phyloP scores from a whole-genome alignment of 2,113 vertebrate genomes.

The Porphyrio hochstetteri region DNA sequence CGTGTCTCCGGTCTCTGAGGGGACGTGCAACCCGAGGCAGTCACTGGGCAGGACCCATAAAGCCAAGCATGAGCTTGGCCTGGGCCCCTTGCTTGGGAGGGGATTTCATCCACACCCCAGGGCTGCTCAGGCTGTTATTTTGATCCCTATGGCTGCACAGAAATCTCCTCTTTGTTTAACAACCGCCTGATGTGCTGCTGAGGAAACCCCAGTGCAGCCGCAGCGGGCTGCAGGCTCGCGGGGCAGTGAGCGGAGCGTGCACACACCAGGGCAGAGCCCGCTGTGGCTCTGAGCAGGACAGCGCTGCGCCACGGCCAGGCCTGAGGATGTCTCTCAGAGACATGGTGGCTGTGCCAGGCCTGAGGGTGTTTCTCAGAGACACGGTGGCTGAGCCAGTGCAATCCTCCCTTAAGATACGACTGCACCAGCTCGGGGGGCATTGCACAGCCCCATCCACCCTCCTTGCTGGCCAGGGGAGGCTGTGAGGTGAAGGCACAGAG shows the following conservation, averaged over 20 bases:
- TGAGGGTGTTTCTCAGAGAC: fast-evolving
- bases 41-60: not conserved
- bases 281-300: fast-evolving
- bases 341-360: not conserved
- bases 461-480: not conserved
- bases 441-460: fast-evolving
- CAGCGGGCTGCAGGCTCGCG: fast-evolving
- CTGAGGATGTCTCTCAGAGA: not conserved
- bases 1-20: not conserved
- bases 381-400: not conserved
- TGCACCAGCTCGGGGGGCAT: not conserved
- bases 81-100: not conserved
- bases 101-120: not conserved
- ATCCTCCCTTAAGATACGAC: fast-evolving
- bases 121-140: not conserved
- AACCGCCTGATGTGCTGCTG: not conserved
- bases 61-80: not conserved
- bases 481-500: too few relatives aligned
- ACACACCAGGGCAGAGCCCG: fast-evolving
- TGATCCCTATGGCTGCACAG: not conserved
- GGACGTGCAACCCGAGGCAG: not conserved
- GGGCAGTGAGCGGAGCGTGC: fast-evolving
- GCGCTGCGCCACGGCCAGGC: fast-evolving
- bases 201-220: not conserved
- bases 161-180: not conserved